phyloP scores from a whole-genome alignment of 2,797 vertebrate genomes.

The Pseudotriccus pelzelni region DNA sequence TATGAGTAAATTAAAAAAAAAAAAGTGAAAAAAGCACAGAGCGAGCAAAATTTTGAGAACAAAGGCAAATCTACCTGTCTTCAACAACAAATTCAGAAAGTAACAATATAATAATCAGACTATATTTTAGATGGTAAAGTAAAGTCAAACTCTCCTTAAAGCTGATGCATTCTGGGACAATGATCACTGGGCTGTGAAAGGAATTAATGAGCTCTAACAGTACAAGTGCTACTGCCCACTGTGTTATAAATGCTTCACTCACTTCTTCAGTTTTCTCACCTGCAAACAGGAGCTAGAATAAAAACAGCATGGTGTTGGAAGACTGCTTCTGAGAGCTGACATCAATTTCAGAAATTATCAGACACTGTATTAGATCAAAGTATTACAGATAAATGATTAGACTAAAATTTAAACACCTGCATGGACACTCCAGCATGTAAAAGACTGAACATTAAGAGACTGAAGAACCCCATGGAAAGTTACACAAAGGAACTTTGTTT shows the following conservation, averaged over 20 bases:
- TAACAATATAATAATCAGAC: neutral
- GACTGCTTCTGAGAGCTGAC: neutral
- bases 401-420: neutral
- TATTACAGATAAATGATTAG: neutral
- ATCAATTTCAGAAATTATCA: neutral
- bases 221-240: neutral
- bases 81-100: neutral
- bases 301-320: neutral
- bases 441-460: neutral
- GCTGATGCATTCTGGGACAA: neutral
- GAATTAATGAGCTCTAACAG: conserved; percentile 33
- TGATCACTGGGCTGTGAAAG: neutral
- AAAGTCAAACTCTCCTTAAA: neutral
- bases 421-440: neutral
- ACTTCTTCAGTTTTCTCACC: neutral
- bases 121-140: neutral
- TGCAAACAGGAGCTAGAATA: neutral
- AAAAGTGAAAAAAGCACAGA: neutral
- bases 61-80: neutral
- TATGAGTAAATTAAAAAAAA: neutral
- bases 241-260: neutral
- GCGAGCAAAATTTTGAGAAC: neutral
- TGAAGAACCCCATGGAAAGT: neutral
- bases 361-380: neutral
- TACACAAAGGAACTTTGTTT: neutral